A percentile compares a stretch with the other conserved stretches of the same genome.
Conservation (phyloP, 2,113 vertebrate species). For the Nicator chloris region DNA sequence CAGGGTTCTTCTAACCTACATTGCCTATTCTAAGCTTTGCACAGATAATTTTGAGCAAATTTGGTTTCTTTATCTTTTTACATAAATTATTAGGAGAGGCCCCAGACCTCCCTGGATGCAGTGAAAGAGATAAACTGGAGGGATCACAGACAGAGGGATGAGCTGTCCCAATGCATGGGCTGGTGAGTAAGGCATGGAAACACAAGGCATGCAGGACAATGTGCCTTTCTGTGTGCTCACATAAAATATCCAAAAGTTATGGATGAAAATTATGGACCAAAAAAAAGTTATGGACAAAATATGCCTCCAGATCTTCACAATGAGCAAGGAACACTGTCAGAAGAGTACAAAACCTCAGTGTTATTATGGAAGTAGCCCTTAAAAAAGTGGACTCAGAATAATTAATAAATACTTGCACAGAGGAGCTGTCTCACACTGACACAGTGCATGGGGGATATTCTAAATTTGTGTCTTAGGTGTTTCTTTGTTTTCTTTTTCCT, state of each 20-base stretch:
- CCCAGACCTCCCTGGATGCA: not conserved
- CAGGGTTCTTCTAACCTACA: not conserved
- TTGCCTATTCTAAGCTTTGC: not conserved
- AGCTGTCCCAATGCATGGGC: not conserved
- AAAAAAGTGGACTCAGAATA: not conserved
- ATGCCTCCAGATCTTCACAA: not conserved
- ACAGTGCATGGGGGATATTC: not conserved
- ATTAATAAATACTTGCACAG: not conserved
- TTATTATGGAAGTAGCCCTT: not conserved
- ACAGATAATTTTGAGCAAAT: not conserved
- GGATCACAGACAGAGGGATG: rapidly evolving
- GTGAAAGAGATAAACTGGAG: not conserved
- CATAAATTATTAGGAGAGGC: not conserved
- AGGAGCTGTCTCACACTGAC: not conserved
- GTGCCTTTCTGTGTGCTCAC: no score
- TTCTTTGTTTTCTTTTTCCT: not conserved
- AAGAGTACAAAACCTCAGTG: not conserved
- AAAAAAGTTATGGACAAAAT: not conserved
- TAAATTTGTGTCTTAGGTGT: not conserved
- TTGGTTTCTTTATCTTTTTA: not conserved
- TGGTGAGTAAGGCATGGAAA: not conserved
- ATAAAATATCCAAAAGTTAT: not conserved
- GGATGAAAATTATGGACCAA: not conserved
- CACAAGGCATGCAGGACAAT: not conserved
- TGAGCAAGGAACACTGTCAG: not conserved